phyloP scores from a whole-genome alignment of 2,797 vertebrate species.

The Danionella dracula region DNA sequence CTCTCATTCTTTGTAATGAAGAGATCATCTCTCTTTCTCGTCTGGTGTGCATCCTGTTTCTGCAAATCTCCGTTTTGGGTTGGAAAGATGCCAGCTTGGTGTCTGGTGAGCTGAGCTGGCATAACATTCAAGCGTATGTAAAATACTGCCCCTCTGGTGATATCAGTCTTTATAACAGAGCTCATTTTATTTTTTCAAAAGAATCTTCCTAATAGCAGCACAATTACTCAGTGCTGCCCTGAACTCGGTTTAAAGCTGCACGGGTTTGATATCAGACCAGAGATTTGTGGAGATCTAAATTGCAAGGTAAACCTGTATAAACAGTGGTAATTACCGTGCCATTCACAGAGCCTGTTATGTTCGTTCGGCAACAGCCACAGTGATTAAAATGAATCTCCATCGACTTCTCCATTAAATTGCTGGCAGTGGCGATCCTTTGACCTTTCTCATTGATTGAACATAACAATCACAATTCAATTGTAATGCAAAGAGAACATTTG shows the following conservation, averaged over 20 bases:
- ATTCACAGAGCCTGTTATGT: constrained; percentile 95
- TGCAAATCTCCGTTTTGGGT: constrained; percentile 32
- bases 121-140: constrained; percentile 34
- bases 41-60: constrained; percentile 5
- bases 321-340: constrained; percentile 95
- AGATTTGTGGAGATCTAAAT: constrained; percentile 95
- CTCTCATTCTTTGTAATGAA: background rate
- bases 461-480: constrained; percentile 99
- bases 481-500: constrained; percentile 99
- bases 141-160: constrained; percentile 59
- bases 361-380: constrained; percentile 94
- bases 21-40: background rate
- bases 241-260: constrained; percentile 44
- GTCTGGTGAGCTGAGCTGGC: constrained; percentile 33
- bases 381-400: constrained; percentile 99
- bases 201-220: constrained; percentile 49
- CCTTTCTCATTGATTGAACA: constrained; percentile 99
- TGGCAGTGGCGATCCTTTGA: constrained; percentile 98
- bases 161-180: constrained; percentile 55
- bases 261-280: constrained; percentile 66
- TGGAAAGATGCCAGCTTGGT: constrained; percentile 12
- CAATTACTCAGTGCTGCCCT: constrained; percentile 54
- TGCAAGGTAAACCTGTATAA: constrained; percentile 96
- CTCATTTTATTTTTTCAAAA: constrained; percentile 58
- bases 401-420: constrained; percentile 99